phyloP scores from a whole-genome alignment of 1,140 invertebrate species.

The Sycophaga agraensis region DNA sequence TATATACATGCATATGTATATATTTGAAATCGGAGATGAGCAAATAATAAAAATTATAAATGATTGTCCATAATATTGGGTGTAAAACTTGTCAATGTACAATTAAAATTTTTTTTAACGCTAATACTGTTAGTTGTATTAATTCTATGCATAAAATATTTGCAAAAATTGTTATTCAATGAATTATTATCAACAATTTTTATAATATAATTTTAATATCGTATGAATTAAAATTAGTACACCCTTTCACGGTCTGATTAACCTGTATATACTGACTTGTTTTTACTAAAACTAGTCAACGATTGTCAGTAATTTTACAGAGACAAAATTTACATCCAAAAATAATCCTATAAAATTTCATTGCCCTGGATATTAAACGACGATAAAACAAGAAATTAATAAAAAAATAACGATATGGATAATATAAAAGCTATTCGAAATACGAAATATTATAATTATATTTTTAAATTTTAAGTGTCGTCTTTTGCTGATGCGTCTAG shows the following conservation, averaged over 20 bases:
- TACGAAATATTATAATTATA: conserved; percentile 55
- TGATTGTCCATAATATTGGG: conserved; percentile 1
- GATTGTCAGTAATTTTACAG: too few relatives aligned
- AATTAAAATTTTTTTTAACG: background rate
- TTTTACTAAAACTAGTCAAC: too few relatives aligned
- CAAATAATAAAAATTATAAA: background rate
- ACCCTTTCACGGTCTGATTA: too few relatives aligned
- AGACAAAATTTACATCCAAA: background rate
- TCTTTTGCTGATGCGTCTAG: conserved; percentile 48
- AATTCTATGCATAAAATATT: background rate
- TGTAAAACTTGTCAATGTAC: conserved; percentile 6
- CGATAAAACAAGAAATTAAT: conserved; percentile 13
- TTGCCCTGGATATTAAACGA: background rate
- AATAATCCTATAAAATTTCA: background rate
- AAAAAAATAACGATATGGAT: conserved; percentile 38
- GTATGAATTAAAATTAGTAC: too few relatives aligned
- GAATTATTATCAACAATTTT: too few relatives aligned
- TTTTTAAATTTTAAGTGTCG: conserved; percentile 61
- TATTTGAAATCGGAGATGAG: background rate
- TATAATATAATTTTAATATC: too few relatives aligned
- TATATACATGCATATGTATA: too few relatives aligned
- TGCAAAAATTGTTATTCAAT: too few relatives aligned
- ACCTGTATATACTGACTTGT: too few relatives aligned
- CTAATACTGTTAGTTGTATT: background rate
- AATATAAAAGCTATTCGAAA: conserved; percentile 54